A percentile compares a stretch with the other conserved stretches of the same genome.
Conservation (phyloP, 2,888 invertebrate genomes). For the Agonopterix arenella region DNA sequence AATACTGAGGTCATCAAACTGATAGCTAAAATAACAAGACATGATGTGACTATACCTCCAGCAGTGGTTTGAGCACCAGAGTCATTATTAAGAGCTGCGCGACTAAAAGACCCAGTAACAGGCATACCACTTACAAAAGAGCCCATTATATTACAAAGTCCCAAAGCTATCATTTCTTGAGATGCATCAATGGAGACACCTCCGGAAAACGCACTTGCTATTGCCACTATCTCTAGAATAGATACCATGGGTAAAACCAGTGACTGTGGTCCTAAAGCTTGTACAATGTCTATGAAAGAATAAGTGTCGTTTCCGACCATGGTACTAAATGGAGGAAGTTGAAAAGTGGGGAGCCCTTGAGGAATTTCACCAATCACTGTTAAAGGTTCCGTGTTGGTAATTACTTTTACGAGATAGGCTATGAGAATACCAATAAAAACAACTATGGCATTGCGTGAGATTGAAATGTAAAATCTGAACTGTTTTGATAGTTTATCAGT, state of each 20-base stretch:
- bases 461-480: constrained; percentile 78
- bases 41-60: constrained; percentile 86
- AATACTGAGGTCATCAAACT: constrained; percentile 89
- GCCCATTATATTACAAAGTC: constrained; percentile 88
- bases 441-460: constrained; percentile 87
- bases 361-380: constrained; percentile 80
- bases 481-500: constrained; percentile 62
- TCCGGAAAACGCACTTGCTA: constrained; percentile 86
- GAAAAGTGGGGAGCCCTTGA: constrained; percentile 82
- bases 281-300: constrained; percentile 79
- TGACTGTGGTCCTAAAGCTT: constrained; percentile 76
- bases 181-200: constrained; percentile 89
- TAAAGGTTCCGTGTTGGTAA: constrained; percentile 71
- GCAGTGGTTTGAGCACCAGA: constrained; percentile 92
- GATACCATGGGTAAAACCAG: constrained; percentile 82
- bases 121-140: constrained; percentile 93
- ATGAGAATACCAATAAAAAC: constrained; percentile 84
- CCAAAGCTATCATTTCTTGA: constrained; percentile 94
- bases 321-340: constrained; percentile 81
- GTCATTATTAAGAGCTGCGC: constrained; percentile 92
- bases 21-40: constrained; percentile 86
- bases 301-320: constrained; percentile 75
- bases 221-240: constrained; percentile 83
- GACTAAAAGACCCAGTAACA: constrained; percentile 89
- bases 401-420: constrained; percentile 63